Evolutionary conservation across 2,797 vertebrate species (phyloP), one percentile per base, ranked within the genome.

Genomic region (Pangasius mekongensis): DNA sequence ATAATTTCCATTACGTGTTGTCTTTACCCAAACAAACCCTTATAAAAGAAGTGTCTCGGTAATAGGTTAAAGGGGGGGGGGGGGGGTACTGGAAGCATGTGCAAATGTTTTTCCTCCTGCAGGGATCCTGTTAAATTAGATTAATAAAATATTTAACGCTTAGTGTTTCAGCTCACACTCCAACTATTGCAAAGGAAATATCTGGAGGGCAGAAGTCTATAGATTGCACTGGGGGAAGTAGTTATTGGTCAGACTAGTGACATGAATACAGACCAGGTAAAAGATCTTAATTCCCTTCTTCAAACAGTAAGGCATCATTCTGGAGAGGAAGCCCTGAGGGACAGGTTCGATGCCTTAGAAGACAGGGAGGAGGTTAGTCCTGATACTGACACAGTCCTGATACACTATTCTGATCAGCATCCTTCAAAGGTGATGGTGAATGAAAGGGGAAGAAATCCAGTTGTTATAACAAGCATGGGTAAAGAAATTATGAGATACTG

Each of bases 61-160:
- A 73, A 77, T 6, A 52, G 1, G 1, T 33, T 33, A 33, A 54
- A 13, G 3, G 3, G 52, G 11, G 3, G 52, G 52, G 52, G 13
- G 11, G 52, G 2, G 13, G 13, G 86, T 80, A 81, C 30, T 58
- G 73, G 22, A 84, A 87, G 5, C 77, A 56, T 64, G 30, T 76
- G 74, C 73, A 82, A 89, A 90, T 77, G 82, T 56, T 78, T 88
- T 33, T 81, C 30, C 30, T 67, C 60, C 88, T 58, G 60, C 83
- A 60, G 77, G 77, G 56, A 66, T 43, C 10, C 66, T 64, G 86
- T 87, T 87, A 87, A 89, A 89, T 90, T 88, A 87, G 58, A 66
- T 81, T 84, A 77, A 87, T 88, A 74, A 91, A 89, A 76, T 87
- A 90, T 90, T 87, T 87, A 84, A 86, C 30, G 39, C 73, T 66